phyloP scores from a whole-genome alignment of 1,140 invertebrate genomes.

The Pachypsylla venusta region DNA sequence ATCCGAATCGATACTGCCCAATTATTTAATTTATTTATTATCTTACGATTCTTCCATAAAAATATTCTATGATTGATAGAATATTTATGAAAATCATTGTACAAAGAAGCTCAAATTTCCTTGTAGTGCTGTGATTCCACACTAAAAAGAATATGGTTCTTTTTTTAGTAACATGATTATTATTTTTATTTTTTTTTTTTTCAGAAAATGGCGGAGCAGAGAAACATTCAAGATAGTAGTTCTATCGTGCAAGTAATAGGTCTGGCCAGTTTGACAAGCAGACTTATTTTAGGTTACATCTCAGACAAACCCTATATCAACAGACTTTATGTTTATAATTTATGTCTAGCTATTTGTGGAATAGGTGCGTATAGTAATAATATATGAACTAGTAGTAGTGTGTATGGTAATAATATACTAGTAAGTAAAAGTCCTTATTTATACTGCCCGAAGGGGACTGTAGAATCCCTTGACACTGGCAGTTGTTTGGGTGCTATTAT shows the following conservation, averaged over 20 bases:
- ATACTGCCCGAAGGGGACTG: too few species aligned
- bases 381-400: too few species aligned
- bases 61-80: neutral
- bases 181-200: constrained; percentile 17
- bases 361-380: constrained; percentile 56
- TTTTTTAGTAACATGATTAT: neutral
- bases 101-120: neutral
- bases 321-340: constrained; percentile 73
- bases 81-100: constrained; percentile 8
- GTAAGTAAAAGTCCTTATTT: too few species aligned
- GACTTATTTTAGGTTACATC: constrained; percentile 68
- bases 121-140: neutral
- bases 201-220: constrained; percentile 42
- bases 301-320: constrained; percentile 80
- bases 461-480: too few species aligned
- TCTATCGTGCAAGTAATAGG: constrained; percentile 63
- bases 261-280: constrained; percentile 73
- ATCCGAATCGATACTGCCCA: too few species aligned
- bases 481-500: too few species aligned
- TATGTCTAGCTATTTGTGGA: constrained; percentile 68
- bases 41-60: too few species aligned
- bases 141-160: neutral
- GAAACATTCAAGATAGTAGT: constrained; percentile 40
- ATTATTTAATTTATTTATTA: too few species aligned
- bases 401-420: too few species aligned